Base-by-base conservation (phyloP, 2,888 invertebrate species). In the Drosophila nigricruria region DNA sequence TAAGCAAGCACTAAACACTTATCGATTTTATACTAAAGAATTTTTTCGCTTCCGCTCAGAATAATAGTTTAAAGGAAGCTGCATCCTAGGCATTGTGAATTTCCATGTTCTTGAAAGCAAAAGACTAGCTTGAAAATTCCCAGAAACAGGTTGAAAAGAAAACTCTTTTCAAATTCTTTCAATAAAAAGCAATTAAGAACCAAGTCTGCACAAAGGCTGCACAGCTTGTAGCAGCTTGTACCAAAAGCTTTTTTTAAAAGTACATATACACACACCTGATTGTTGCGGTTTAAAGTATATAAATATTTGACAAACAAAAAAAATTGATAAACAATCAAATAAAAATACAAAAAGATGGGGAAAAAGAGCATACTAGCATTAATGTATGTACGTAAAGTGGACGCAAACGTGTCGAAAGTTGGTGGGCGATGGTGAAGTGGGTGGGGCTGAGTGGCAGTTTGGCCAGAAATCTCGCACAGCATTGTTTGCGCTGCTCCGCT, bases 401-500 rank as follows among this genome's bases (percentile, higher is more conserved):
- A 56, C 32, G 49, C 61, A 67, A 80, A 56, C 53, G 64, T 63
- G 60, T 69, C 53, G 62, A 53, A 69, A 66, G 40, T 18, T 25
- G 62, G 36, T 49, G 60, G 52, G 30, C 27, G 40, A 23, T 10
- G 38, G 12, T 16, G 0, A 23, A 27, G 0, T 8, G 27, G 40
- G 30, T n/a, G 42, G 4, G 20, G 32, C 16, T 9, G 58, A 40
- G 27, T 12, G 47, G n/a, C 53, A 63, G 59, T 69, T 57, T 34
- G 74, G 47, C 52, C 66, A 45, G 56, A 69, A 73, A 79, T 73
- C 73, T 70, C 65, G 64, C 53, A 50, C 53, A 61, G 74, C 82
- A 70, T 82, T 82, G 82, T 84, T 82, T 82, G 78, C 57, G 43
- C 47, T 73, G 79, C 56, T 49, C 52, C 58, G 60, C 56, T 80